Evolutionary conservation across 2,797 vertebrate genomes (phyloP), one percentile per base, ranked within the genome.

Genomic region (Pantherophis alleghaniensis): DNA sequence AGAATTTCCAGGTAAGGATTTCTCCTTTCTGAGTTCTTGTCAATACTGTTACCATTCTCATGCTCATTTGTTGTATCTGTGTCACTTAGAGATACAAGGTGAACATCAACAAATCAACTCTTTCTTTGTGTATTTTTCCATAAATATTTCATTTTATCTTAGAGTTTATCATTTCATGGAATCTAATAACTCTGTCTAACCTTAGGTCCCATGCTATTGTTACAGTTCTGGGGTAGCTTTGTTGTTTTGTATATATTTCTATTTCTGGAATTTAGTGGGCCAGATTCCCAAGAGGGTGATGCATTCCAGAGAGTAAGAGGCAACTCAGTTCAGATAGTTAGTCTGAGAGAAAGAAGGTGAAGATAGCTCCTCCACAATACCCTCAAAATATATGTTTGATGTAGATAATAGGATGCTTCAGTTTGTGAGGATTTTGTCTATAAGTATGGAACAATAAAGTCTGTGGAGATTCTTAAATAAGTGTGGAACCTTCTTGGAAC

Each of bases 1-100:
- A 94, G 99, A 99, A 95, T 97, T 98, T 95, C 97, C 99, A 99
- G 99, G 99, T 99, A 98, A 99, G 98, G 97, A 95, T 93, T 94
- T 94, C 93, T 59, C 18, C 95, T 87, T 94, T 55, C 89, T 97
- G 95, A 95, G 93, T 96, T 95, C 53, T 91, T 90, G 91, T 95
- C 95, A 89, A 96, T 96, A 94, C 94, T 95, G 92, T 95, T 94
- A 61, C 91, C 2, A 89, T 93, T 95, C 86, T 89, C 95, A 91
- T 92, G 95, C 95, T 96, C 90, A 95, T 96, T 94, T 93, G 0
- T 95, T 97, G 97, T 97, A 97, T 97, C 97, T 96, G 92, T 95
- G 95, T 56, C 90, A 91, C 87, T 51, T 57, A 69, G 92, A 90
- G 98, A 97, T 97, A 97, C 97, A 96, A 96, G 94, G 89, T 90